Percentiles rank a stretch among this genome's conserved stretches.
Conservation (phyloP, 2,113 vertebrate species). For the Motacilla alba region DNA sequence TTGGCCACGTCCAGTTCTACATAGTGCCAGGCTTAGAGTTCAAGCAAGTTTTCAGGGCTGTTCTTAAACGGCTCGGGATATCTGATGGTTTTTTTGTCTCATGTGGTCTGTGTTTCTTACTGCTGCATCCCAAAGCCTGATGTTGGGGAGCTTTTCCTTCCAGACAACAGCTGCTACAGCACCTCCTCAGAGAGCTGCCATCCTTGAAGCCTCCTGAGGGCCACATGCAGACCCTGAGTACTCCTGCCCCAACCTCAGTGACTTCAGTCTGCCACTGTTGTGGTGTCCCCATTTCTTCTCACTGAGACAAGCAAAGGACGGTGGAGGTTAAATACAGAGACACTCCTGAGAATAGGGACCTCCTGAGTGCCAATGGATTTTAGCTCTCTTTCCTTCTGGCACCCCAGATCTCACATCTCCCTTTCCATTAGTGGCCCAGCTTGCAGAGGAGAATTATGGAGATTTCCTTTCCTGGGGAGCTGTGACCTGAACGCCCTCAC, state of each 20-base stretch:
- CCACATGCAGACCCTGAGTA: not conserved
- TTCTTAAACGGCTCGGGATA: not conserved
- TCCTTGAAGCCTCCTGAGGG: not conserved
- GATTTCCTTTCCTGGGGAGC: not conserved
- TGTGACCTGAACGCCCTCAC: not conserved
- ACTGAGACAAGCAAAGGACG: not conserved
- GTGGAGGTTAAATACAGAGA: not conserved
- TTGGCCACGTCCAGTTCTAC: not conserved
- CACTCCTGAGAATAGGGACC: not conserved
- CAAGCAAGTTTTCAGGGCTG: not conserved
- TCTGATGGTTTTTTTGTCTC: not conserved
- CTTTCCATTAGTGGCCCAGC: not conserved
- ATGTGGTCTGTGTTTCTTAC: not conserved
- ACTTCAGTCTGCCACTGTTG: not conserved
- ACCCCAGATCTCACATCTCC: not conserved
- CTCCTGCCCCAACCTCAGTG: not conserved
- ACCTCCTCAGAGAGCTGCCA: not conserved
- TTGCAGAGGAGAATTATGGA: not conserved
- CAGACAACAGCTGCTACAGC: fast-evolving
- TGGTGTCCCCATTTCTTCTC: not conserved
- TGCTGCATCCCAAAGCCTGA: fast-evolving
- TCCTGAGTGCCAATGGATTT: not conserved
- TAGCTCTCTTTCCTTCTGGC: not conserved
- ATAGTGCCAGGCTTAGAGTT: not conserved
- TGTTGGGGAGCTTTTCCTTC: fast-evolving